phyloP scores from a whole-genome alignment of 2,113 vertebrate species.

The Verasper variegatus region DNA sequence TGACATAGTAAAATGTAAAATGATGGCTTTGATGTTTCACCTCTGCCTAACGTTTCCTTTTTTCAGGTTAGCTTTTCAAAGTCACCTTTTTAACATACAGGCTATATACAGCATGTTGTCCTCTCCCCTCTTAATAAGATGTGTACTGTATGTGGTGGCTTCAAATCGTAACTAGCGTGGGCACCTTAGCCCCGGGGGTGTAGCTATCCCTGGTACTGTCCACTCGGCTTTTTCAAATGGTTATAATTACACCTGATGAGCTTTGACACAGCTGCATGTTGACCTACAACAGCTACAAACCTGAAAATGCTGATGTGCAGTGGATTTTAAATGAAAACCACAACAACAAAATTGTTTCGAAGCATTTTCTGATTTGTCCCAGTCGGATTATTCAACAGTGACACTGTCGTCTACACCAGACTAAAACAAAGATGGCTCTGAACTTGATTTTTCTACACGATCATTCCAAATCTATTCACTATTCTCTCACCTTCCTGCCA shows the following conservation, averaged over 20 bases:
- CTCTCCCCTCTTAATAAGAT: conserved; percentile 9
- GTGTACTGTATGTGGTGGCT: conserved; percentile 26
- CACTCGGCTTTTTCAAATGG: conserved; percentile 3
- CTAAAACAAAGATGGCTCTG: conserved; percentile 81
- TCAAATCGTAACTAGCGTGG: not conserved
- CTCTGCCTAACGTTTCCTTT: conserved; percentile 75
- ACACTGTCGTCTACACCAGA: conserved; percentile 64
- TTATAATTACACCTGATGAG: conserved; percentile 9
- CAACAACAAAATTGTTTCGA: no score
- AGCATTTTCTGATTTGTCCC: no score
- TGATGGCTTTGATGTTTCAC: conserved; percentile 64
- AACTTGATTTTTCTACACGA: conserved; percentile 8
- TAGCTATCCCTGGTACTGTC: conserved; percentile 11
- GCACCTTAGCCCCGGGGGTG: conserved; percentile 17
- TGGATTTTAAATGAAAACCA: not conserved
- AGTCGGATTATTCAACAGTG: conserved; percentile 7
- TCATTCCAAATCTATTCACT: conserved; percentile 31
- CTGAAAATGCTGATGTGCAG: conserved; percentile 1
- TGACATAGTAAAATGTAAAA: conserved; percentile 29
- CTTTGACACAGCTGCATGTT: conserved; percentile 10
- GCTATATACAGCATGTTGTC: conserved; percentile 6
- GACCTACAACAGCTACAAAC: conserved; percentile 13
- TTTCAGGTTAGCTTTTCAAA: conserved; percentile 66
- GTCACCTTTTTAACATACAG: conserved; percentile 13
- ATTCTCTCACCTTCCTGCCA: conserved; percentile 23